These are phyloP conservation scores for Battus philenor DNA, from an alignment of 1,140 invertebrate genomes.

Conservation along the genomic window DNA sequence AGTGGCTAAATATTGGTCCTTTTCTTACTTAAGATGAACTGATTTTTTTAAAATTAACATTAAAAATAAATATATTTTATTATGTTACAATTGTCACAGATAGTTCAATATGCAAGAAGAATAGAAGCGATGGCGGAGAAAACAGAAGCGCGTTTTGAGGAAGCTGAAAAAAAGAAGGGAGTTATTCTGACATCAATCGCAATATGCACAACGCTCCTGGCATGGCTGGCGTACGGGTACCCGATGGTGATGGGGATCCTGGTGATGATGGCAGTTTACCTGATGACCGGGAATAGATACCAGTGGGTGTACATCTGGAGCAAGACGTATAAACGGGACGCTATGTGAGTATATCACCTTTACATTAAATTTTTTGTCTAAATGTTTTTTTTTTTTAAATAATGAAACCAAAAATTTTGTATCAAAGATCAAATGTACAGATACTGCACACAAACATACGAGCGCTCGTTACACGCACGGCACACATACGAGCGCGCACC, in stretches of 20 bases:
- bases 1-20: too few species aligned
- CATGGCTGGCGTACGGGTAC: conserved; percentile 35
- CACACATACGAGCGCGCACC: too few species aligned
- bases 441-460: too few species aligned
- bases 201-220: conserved; percentile 25
- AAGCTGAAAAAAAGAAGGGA: conserved; percentile 45
- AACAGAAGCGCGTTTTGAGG: conserved; percentile 53
- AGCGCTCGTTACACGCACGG: too few species aligned
- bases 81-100: conserved; percentile 16
- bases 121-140: conserved; percentile 54
- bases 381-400: too few species aligned
- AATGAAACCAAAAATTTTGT: too few species aligned
- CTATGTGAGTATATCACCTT: conserved; percentile 44
- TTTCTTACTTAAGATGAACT: too few species aligned
- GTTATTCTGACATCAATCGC: conserved; percentile 39
- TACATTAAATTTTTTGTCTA: too few species aligned
- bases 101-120: conserved; percentile 21
- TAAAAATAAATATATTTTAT: too few species aligned
- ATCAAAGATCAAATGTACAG: too few species aligned
- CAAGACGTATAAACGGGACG: conserved; percentile 53
- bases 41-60: too few species aligned
- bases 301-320: conserved; percentile 68
- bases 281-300: conserved; percentile 58
- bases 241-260: conserved; percentile 28
- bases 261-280: conserved; percentile 33